These are phyloP conservation scores for Astur gentilis DNA, from an alignment of 2,113 vertebrate species.

Conservation along the genomic window DNA sequence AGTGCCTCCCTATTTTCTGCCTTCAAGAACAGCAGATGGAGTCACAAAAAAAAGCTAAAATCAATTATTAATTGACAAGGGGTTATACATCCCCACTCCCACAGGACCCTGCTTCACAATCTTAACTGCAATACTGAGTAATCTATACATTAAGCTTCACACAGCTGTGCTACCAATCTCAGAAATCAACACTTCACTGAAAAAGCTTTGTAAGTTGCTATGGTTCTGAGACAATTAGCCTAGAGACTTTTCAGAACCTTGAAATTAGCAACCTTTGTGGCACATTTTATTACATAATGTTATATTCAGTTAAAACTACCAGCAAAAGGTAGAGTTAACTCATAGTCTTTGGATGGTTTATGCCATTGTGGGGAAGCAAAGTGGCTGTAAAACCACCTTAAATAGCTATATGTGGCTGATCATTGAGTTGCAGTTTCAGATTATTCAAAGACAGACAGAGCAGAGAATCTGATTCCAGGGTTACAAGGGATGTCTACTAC, in stretches of 20 bases:
- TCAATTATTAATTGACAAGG: not conserved
- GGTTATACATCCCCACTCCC: not conserved
- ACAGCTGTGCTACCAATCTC: not conserved
- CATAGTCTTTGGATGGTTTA: not conserved
- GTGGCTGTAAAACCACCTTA: not conserved
- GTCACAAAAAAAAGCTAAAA: not conserved
- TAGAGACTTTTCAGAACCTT: not conserved
- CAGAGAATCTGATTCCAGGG: not conserved
- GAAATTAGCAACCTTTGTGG: not conserved
- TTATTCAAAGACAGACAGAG: not conserved
- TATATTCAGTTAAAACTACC: not conserved
- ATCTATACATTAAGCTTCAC: not conserved
- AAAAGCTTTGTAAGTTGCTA: not conserved
- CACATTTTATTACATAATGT: not conserved
- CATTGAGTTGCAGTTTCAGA: not conserved
- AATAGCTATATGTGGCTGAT: not conserved
- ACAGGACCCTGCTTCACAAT: not conserved
- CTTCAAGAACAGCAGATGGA: not conserved
- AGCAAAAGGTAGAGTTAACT: not conserved
- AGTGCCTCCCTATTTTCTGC: not conserved
- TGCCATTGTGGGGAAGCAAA: not conserved
- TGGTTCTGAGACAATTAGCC: not conserved
- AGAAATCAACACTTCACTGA: not conserved
- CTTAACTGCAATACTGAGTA: not conserved
- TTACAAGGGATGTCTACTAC: not conserved